phyloP scores from a whole-genome alignment of 2,888 invertebrate genomes.

The Dusona sp. region DNA sequence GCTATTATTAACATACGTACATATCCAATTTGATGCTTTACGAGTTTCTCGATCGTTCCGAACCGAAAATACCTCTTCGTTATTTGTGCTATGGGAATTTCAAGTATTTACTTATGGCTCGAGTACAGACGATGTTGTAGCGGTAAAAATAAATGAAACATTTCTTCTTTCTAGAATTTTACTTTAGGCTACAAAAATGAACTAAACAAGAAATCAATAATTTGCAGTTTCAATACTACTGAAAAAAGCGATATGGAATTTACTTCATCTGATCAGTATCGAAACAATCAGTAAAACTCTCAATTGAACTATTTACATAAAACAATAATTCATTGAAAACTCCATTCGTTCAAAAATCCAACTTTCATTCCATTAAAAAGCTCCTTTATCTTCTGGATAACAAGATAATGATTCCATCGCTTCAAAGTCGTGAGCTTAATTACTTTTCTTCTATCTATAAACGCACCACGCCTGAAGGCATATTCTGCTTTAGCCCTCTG shows the following conservation, averaged over 20 bases:
- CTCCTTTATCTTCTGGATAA: neutral
- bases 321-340: neutral
- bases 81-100: no score
- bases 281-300: neutral
- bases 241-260: neutral
- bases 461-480: neutral
- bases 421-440: conserved; percentile 23
- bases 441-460: conserved; percentile 27
- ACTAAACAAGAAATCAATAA: no score
- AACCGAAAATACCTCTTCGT: neutral
- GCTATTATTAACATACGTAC: neutral
- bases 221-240: no score
- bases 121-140: no score
- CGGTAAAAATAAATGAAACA: no score
- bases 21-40: neutral
- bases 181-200: no score
- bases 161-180: no score
- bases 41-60: neutral
- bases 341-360: neutral
- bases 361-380: neutral
- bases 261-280: neutral
- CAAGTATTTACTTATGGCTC: no score
- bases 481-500: neutral
- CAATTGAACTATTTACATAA: neutral
- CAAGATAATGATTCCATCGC: conserved; percentile 11